phyloP scores from a whole-genome alignment of 2,888 invertebrate species.

The Heliconius hortense region DNA sequence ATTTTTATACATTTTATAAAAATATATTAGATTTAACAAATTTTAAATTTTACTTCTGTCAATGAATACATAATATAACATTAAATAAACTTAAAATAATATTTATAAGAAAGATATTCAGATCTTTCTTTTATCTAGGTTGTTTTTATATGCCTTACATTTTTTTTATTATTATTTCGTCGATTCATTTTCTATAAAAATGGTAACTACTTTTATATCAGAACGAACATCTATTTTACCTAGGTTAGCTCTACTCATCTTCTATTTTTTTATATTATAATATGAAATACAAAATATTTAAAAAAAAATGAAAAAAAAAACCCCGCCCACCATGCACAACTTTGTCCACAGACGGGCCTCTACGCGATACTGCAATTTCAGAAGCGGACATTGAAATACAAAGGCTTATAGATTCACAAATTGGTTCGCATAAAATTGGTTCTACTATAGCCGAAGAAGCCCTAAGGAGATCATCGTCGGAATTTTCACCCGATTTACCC shows the following conservation, averaged over 20 bases:
- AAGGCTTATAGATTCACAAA: constrained; percentile 86
- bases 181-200: no score
- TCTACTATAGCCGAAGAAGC: constrained; percentile 91
- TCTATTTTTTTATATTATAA: neutral
- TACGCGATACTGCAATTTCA: constrained; percentile 48
- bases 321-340: constrained; percentile 18
- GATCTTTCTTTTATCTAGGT: no score
- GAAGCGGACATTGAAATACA: constrained; percentile 85
- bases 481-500: constrained; percentile 59
- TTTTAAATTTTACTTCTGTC: no score
- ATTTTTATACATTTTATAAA: no score
- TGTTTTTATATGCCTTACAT: no score
- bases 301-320: neutral
- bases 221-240: neutral
- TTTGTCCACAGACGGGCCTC: constrained; percentile 37
- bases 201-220: no score
- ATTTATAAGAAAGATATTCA: no score
- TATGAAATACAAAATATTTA: neutral
- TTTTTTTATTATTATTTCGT: no score
- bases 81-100: no score
- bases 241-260: neutral
- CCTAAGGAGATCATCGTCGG: constrained; percentile 61
- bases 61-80: no score
- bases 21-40: no score
- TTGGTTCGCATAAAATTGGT: constrained; percentile 93